Evolutionary conservation across 2,113 vertebrate species (phyloP).

Genomic region (Rynchops niger): DNA sequence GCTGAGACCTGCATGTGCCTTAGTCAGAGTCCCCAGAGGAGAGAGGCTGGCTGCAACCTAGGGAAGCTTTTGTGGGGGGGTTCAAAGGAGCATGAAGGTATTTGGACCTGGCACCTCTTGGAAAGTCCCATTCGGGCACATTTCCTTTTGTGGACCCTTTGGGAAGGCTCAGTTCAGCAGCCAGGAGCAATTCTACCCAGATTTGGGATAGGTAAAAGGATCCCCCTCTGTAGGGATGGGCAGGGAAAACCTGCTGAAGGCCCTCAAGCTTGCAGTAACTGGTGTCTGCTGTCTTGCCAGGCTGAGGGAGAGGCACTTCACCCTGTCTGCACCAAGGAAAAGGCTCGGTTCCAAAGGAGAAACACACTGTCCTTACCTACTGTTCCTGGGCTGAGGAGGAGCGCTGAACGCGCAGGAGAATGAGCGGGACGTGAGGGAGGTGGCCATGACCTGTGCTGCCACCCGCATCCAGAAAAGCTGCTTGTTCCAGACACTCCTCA

Average conservation of each 20-base stretch:
- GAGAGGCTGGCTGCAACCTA: neutral
- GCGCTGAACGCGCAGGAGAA: conserved; percentile 43
- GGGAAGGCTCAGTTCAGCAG: neutral
- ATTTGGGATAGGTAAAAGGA: neutral
- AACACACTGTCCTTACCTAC: conserved; percentile 62
- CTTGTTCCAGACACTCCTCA: conserved; percentile 75
- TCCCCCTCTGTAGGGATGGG: rapidly evolving
- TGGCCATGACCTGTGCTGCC: conserved; percentile 68
- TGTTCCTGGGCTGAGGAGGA: conserved; percentile 72
- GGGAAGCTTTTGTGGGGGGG: neutral
- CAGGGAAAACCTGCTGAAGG: neutral
- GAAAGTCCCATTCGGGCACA: neutral
- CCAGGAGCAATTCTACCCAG: neutral
- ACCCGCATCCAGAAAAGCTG: conserved; percentile 81
- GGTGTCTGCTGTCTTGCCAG: neutral
- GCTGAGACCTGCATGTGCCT: neutral
- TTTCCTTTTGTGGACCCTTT: neutral
- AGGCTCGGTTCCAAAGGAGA: conserved; percentile 60
- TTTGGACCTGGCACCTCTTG: neutral
- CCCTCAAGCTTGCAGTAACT: neutral
- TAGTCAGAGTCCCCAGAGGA: neutral
- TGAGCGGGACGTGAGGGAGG: conserved; percentile 54
- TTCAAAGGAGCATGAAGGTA: neutral
- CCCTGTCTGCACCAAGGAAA: conserved; percentile 56
- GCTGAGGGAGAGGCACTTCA: conserved; percentile 64